A percentile compares a stretch with the other conserved stretches of the same genome.
phyloP scores from a whole-genome alignment of 2,797 vertebrate species.

The Accipiter badius region DNA sequence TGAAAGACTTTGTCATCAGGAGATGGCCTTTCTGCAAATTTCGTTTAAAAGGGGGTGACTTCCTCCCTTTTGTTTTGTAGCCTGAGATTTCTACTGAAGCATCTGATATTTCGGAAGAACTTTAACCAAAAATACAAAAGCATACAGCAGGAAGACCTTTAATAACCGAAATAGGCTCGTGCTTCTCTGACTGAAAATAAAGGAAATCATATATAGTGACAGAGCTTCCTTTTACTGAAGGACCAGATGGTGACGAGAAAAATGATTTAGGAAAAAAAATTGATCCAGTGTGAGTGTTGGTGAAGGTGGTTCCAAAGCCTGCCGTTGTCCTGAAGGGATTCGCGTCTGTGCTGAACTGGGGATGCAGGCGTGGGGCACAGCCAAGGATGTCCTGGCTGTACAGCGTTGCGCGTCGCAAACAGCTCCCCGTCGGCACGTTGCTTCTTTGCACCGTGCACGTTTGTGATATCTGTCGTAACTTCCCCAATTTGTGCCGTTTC shows the following conservation, averaged over 20 bases:
- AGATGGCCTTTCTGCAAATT: neutral
- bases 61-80: neutral
- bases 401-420: fast-evolving
- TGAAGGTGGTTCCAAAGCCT: neutral
- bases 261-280: neutral
- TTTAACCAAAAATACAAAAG: conserved; percentile 18
- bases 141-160: neutral
- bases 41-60: neutral
- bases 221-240: neutral
- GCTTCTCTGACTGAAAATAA: neutral
- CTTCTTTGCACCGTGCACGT: fast-evolving
- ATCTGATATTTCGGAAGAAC: neutral
- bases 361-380: neutral
- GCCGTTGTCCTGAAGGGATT: neutral
- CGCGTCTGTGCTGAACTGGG: neutral
- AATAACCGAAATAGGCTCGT: neutral
- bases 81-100: neutral
- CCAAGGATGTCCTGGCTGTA: neutral
- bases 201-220: neutral
- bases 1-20: neutral
- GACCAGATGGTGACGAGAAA: neutral
- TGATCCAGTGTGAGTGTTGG: neutral
- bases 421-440: neutral
- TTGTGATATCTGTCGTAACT: fast-evolving
- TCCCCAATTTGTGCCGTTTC: fast-evolving